phyloP scores from a whole-genome alignment of 2,888 invertebrate species.

The Plagodis dolabraria region DNA sequence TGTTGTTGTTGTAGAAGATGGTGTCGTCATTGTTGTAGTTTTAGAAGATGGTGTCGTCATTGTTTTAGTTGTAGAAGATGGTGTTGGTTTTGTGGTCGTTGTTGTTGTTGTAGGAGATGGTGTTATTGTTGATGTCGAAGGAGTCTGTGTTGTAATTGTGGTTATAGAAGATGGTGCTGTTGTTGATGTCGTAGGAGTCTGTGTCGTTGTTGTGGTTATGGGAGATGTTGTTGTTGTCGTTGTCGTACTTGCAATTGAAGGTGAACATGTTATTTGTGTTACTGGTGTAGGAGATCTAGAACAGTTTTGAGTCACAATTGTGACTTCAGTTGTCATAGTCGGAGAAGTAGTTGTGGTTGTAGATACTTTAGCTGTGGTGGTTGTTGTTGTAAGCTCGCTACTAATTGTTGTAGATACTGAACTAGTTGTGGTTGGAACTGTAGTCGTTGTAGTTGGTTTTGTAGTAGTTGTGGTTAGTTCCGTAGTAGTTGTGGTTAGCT shows the following conservation, averaged over 20 bases:
- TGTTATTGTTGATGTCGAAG: not conserved
- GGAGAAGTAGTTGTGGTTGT: constrained; percentile 14
- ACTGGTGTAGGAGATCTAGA: not conserved
- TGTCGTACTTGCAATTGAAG: constrained; percentile 6
- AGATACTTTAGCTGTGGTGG: constrained; percentile 30
- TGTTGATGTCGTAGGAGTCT: constrained; percentile 3
- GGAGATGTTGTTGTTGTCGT: constrained; percentile 5
- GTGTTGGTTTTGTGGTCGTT: not conserved
- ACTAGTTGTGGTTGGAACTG: constrained; percentile 6
- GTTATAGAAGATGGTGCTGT: not conserved
- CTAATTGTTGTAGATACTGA: constrained; percentile 9
- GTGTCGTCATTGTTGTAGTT: not conserved
- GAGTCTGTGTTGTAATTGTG: not conserved
- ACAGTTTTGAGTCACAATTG: not conserved
- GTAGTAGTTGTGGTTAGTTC: constrained; percentile 2
- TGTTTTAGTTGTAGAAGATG: constrained; percentile 8
- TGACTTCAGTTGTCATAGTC: not conserved
- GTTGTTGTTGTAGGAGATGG: constrained; percentile 8
- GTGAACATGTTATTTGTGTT: not conserved
- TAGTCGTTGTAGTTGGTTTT: constrained; percentile 1
- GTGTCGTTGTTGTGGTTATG: not conserved
- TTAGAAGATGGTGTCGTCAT: no score
- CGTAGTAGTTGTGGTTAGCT: constrained; percentile 9
- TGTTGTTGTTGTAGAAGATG: not conserved
- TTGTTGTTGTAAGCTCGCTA: constrained; percentile 11